These are phyloP conservation scores for Limnephilus marmoratus DNA, from an alignment of 2,888 invertebrate species.

Conservation along the genomic window DNA sequence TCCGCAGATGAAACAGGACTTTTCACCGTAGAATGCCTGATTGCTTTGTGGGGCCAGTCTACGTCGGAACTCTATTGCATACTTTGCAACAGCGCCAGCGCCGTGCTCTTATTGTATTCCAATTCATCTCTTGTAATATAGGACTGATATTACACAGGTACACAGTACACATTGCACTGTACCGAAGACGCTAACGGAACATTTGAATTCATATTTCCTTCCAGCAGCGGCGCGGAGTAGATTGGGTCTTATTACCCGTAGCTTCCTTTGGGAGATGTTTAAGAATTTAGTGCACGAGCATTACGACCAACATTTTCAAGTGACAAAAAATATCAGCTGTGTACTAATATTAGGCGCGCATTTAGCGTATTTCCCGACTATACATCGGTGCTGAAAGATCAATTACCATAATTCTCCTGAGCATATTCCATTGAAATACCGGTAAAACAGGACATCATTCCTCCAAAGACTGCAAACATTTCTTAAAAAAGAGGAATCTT, in stretches of 20 bases:
- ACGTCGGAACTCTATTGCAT: neutral
- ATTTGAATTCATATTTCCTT: neutral
- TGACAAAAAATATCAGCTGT: too few species aligned
- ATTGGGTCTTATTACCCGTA: neutral
- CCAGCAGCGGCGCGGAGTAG: neutral
- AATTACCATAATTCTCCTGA: too few species aligned
- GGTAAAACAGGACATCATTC: too few species aligned
- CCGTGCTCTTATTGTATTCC: neutral
- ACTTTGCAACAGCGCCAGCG: neutral
- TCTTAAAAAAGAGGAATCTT: too few species aligned
- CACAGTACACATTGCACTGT: too few species aligned
- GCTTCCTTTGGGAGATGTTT: neutral
- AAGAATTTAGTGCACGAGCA: neutral
- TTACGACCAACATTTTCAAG: neutral
- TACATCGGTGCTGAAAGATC: too few species aligned
- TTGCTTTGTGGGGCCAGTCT: neutral
- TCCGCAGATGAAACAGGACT: neutral
- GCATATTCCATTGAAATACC: too few species aligned
- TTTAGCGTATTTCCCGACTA: too few species aligned
- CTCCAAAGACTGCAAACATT: too few species aligned
- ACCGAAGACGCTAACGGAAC: neutral
- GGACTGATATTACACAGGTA: neutral
- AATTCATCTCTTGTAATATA: neutral
- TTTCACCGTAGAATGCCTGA: neutral
- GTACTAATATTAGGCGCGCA: too few species aligned